Evolutionary conservation across 2,888 invertebrate species (phyloP).

Genomic region (Thysanoteuthis rhombus): DNA sequence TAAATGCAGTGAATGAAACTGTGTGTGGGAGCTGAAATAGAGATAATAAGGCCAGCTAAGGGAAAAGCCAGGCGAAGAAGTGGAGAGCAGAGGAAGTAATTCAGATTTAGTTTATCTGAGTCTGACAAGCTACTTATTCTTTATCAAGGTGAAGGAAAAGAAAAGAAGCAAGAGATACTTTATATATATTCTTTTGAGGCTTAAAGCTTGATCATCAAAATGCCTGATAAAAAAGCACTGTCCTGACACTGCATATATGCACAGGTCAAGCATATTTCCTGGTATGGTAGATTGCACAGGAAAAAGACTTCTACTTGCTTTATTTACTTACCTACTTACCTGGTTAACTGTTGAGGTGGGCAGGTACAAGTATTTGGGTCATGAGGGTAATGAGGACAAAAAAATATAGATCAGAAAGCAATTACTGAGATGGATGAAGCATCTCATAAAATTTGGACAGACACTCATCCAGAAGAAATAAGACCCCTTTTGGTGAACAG

Average conservation of each 20-base stretch:
- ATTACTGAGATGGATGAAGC: background rate
- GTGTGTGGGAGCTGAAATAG: background rate
- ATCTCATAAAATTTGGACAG: background rate
- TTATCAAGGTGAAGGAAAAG: background rate
- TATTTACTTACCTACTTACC: background rate
- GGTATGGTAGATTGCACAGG: background rate
- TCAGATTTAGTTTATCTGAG: background rate
- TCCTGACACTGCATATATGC: background rate
- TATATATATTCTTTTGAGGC: background rate
- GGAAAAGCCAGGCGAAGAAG: background rate
- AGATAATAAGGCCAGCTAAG: background rate
- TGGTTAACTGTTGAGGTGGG: background rate
- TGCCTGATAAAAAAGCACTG: background rate
- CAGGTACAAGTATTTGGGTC: background rate
- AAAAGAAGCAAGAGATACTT: background rate
- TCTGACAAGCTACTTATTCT: background rate
- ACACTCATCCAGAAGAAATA: background rate
- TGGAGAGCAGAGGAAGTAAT: background rate
- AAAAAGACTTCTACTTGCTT: background rate
- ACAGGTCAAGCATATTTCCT: conserved; percentile 12
- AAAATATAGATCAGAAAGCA: background rate
- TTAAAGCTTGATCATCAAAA: background rate
- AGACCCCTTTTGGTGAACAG: background rate
- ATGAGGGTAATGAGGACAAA: background rate
- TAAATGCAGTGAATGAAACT: background rate